Evolutionary conservation across 2,888 invertebrate species (phyloP).

Genomic region (Eilema sororculum): DNA sequence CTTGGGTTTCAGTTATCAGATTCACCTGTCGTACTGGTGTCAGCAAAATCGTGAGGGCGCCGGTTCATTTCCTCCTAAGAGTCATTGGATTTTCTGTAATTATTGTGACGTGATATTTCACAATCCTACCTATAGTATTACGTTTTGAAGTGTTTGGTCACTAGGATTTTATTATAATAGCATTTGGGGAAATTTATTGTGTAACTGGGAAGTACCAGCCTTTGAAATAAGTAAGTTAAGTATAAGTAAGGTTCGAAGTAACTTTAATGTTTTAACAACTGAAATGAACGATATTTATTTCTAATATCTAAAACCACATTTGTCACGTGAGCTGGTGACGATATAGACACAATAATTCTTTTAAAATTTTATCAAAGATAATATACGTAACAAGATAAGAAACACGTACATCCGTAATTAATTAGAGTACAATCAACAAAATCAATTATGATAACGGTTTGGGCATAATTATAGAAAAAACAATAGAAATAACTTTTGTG

Average conservation of each 20-base stretch:
- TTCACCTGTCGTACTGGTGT: not conserved
- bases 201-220: too few relatives aligned
- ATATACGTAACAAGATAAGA: not conserved
- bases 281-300: not conserved
- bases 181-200: too few relatives aligned
- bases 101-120: not conserved
- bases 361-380: not conserved
- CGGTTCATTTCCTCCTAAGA: slow-evolving; percentile 9
- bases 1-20: slow-evolving; percentile 2
- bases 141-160: too few relatives aligned
- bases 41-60: slow-evolving; percentile 9
- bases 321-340: not conserved
- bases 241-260: too few relatives aligned
- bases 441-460: not conserved
- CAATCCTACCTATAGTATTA: too few relatives aligned
- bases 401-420: not conserved
- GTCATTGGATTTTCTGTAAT: slow-evolving; percentile 3
- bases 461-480: not conserved
- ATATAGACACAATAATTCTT: not conserved
- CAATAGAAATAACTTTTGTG: not conserved
- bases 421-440: not conserved
- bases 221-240: too few relatives aligned
- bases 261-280: too few relatives aligned
- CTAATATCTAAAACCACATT: not conserved
- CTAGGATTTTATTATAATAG: too few relatives aligned